These are phyloP conservation scores for Blennius ocellaris DNA, from an alignment of 2,113 vertebrate species.

Conservation along the genomic window DNA sequence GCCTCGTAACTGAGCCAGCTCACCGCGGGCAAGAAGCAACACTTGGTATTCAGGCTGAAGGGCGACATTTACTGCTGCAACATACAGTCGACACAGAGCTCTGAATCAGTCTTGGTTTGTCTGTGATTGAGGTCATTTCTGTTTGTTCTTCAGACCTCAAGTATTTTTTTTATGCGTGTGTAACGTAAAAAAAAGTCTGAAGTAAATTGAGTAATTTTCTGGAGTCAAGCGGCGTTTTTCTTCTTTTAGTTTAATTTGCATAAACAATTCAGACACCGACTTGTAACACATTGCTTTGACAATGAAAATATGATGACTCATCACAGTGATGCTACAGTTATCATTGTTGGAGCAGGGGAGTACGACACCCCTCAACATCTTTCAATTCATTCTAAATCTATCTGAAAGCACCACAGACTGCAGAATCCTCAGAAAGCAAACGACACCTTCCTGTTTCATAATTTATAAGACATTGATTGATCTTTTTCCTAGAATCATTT, in stretches of 20 bases:
- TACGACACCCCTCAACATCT: no score
- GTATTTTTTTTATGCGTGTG: constrained; percentile 3
- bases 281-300: neutral
- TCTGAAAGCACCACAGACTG: no score
- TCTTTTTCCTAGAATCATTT: no score
- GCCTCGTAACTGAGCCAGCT: constrained; percentile 19
- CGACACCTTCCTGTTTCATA: no score
- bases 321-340: no score
- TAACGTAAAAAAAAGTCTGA: constrained; percentile 1
- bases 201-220: constrained; percentile 5
- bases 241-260: no score
- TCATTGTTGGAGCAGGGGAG: no score
- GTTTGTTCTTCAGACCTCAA: constrained; percentile 12
- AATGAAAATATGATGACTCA: no score
- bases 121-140: constrained; percentile 26
- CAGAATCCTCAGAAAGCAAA: no score
- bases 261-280: constrained; percentile 4
- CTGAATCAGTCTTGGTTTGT: constrained; percentile 15
- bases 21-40: constrained; percentile 22
- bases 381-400: no score
- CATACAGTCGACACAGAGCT: constrained; percentile 8
- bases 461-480: no score
- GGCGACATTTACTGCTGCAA: constrained; percentile 34
- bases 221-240: neutral
- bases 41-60: constrained; percentile 16